phyloP scores from a whole-genome alignment of 2,797 vertebrate species.

The Cygnus olor region DNA sequence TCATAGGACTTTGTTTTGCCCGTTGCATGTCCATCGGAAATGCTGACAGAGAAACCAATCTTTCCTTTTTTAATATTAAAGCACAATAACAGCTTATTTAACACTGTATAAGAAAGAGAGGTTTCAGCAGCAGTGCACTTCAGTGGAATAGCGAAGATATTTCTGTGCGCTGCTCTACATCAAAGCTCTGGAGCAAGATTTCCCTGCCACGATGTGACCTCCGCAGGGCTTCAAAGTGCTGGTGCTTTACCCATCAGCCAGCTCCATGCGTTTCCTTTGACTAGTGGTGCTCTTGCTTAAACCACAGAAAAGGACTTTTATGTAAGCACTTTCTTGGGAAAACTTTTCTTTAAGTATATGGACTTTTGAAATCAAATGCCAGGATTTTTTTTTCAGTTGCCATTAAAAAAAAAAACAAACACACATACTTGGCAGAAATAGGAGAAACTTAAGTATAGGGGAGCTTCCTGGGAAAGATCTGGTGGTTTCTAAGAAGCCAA shows the following conservation, averaged over 20 bases:
- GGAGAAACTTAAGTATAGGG: background rate
- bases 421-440: background rate
- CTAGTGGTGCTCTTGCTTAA: conserved; percentile 4
- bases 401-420: background rate
- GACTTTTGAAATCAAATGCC: conserved; percentile 43
- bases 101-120: background rate
- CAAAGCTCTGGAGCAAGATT: conserved; percentile 25
- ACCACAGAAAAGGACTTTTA: conserved; percentile 33
- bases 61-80: conserved; percentile 6
- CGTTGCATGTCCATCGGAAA: background rate
- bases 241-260: background rate
- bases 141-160: background rate
- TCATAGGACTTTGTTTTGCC: background rate
- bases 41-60: conserved; percentile 2
- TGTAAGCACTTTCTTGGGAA: conserved; percentile 31
- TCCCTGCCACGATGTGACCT: conserved; percentile 29
- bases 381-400: conserved; percentile 32
- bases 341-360: background rate
- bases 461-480: background rate
- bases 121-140: background rate
- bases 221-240: conserved; percentile 20
- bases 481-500: background rate
- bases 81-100: conserved; percentile 50
- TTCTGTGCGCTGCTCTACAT: conserved; percentile 37
- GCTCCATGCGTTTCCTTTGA: background rate